phyloP scores from a whole-genome alignment of 2,113 vertebrate species.

The Ahaetulla prasina region DNA sequence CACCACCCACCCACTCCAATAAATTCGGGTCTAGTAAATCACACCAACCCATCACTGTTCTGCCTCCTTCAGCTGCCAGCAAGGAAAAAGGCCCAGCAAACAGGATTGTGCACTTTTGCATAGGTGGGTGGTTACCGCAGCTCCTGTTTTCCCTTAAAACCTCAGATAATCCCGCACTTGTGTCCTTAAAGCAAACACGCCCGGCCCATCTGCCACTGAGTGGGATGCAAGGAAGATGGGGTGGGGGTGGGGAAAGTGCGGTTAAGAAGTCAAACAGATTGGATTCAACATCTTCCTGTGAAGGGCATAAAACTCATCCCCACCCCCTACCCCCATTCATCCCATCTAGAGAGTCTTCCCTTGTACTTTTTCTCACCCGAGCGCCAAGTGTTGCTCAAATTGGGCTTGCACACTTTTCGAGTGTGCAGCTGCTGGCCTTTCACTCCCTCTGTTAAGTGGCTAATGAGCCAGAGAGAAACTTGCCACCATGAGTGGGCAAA shows the following conservation, averaged over 20 bases:
- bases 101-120: not conserved
- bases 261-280: not conserved
- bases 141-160: not conserved
- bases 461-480: not conserved
- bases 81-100: not conserved
- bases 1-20: not conserved
- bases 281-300: not conserved
- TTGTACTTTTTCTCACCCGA: not conserved
- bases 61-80: not conserved
- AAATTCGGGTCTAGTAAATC: not conserved
- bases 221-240: not conserved
- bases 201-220: not conserved
- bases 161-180: not conserved
- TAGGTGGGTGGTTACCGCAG: not conserved
- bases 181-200: not conserved
- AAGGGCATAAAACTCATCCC: not conserved
- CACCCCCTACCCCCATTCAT: not conserved
- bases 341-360: not conserved
- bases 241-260: not conserved
- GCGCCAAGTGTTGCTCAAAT: not conserved
- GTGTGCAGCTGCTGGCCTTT: not conserved
- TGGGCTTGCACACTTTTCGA: not conserved
- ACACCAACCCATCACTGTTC: not conserved
- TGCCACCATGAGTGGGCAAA: not conserved
- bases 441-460: not conserved